These are phyloP conservation scores for Gila robusta DNA, from an alignment of 2,797 vertebrate genomes.

Conservation along the genomic window DNA sequence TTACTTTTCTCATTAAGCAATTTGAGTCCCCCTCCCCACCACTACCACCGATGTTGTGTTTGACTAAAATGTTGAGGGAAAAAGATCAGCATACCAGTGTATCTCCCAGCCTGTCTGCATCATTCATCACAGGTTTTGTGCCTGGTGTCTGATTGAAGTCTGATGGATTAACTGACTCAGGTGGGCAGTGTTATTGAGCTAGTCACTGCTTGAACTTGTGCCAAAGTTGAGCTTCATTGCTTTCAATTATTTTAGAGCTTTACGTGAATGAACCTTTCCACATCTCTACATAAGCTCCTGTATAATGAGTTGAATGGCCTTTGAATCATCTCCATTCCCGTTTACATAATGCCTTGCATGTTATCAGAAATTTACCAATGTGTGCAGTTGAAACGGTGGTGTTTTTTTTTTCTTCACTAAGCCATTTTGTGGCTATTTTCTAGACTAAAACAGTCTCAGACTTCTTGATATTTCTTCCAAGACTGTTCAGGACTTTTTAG, in stretches of 20 bases:
- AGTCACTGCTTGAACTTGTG: constrained; percentile 49
- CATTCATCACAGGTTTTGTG: constrained; percentile 61
- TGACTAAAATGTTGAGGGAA: constrained; percentile 49
- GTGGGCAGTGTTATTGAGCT: constrained; percentile 42
- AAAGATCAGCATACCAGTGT: constrained; percentile 50
- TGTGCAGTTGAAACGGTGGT: background rate
- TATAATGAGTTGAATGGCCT: background rate
- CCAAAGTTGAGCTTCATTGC: constrained; percentile 41
- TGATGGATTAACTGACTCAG: constrained; percentile 45
- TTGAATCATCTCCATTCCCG: constrained; percentile 10
- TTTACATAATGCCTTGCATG: background rate
- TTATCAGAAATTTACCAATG: background rate
- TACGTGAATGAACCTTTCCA: constrained; percentile 4
- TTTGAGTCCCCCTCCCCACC: constrained; percentile 50
- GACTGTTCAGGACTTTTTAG: background rate
- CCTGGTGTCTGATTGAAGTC: constrained; percentile 44
- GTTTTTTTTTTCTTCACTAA: background rate
- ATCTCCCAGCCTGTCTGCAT: constrained; percentile 57
- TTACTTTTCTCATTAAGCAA: constrained; percentile 64
- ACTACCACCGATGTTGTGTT: constrained; percentile 45
- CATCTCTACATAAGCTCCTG: constrained; percentile 18
- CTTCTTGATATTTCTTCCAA: background rate
- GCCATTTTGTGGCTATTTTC: background rate
- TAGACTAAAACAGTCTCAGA: background rate
- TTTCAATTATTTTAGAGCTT: constrained; percentile 41